Evolutionary conservation across 2,888 invertebrate genomes (phyloP).

Genomic region (Ecliptopera silaceata): DNA sequence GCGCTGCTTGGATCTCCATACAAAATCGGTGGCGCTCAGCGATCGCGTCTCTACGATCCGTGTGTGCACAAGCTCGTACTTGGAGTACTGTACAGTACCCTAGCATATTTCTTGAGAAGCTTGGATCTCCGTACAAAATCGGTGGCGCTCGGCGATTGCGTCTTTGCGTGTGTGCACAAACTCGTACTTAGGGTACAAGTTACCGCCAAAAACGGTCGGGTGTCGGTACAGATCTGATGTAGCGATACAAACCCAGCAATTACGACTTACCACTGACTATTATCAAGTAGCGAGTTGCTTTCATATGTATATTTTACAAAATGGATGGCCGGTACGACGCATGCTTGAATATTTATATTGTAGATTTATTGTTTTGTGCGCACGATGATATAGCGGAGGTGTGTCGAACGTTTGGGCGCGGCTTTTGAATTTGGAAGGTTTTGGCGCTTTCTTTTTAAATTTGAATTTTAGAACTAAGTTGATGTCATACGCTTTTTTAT

Average conservation of each 20-base stretch:
- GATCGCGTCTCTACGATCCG: too few species aligned
- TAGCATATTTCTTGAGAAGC: too few species aligned
- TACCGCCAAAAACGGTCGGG: conserved; percentile 63
- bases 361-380: conserved; percentile 71
- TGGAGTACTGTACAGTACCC: too few species aligned
- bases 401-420: conserved; percentile 35
- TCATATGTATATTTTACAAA: conserved; percentile 81
- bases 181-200: too few species aligned
- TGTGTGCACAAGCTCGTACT: too few species aligned
- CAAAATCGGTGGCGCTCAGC: too few species aligned
- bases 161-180: too few species aligned
- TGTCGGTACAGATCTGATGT: conserved; percentile 64
- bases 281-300: conserved; percentile 80
- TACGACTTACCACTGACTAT: conserved; percentile 76
- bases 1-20: too few species aligned
- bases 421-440: conserved; percentile 20
- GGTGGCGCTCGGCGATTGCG: too few species aligned
- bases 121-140: too few species aligned
- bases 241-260: conserved; percentile 71
- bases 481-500: too few species aligned
- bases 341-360: conserved; percentile 78
- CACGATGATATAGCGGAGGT: conserved; percentile 60
- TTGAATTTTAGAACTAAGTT: background rate
- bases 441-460: conserved; percentile 6
- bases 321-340: conserved; percentile 70